These are phyloP conservation scores for Cryptotis parvus DNA, from an alignment of 2,113 vertebrate species.

Conservation along the genomic window DNA sequence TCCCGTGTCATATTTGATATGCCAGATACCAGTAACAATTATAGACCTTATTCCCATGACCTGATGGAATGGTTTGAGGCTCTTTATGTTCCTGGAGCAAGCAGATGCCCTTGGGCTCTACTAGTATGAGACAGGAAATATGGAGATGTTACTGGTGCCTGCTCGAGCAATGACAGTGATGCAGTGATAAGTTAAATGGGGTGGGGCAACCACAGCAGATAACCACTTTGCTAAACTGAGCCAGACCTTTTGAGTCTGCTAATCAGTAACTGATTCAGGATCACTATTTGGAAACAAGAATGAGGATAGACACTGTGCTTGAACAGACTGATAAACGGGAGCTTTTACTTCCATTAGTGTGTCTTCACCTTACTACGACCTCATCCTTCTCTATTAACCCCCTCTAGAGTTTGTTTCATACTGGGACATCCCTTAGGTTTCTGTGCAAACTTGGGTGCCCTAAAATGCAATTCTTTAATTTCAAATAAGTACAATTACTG, in stretches of 20 bases:
- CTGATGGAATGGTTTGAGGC: no score
- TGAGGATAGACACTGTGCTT: not conserved
- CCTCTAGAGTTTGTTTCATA: no score
- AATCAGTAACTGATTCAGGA: not conserved
- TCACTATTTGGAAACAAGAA: not conserved
- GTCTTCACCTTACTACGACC: not conserved
- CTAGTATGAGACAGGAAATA: no score
- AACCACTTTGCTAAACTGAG: not conserved
- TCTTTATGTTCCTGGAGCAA: no score
- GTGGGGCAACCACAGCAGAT: not conserved
- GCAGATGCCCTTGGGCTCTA: no score
- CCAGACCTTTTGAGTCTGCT: not conserved
- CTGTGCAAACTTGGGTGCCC: not conserved
- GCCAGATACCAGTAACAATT: no score
- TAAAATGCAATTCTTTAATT: not conserved
- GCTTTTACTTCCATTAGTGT: not conserved
- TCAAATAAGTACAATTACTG: not conserved
- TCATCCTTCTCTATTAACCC: no score
- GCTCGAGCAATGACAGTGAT: no score
- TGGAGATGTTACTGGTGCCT: no score
- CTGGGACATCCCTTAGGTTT: not conserved
- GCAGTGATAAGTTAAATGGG: no score
- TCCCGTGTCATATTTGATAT: no score
- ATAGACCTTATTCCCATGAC: no score
- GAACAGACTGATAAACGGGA: not conserved